Base-by-base conservation (phyloP, 2,797 vertebrate genomes). In the Amblyopsis hoosieri region DNA sequence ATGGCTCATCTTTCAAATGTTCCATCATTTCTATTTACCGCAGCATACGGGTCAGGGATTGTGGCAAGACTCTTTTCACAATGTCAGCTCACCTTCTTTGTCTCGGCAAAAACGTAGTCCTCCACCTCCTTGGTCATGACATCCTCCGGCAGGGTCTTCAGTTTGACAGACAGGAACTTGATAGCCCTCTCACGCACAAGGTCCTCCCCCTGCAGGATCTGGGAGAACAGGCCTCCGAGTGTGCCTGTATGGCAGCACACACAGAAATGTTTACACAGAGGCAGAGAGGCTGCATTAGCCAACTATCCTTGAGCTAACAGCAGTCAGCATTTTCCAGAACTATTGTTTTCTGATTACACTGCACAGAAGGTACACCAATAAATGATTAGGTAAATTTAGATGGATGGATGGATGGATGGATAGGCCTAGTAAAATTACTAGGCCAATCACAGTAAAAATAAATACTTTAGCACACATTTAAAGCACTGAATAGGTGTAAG, bases 121-220 rank as follows among this genome's bases (percentile, higher is more conserved):
- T 99, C 98, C 46, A 99, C 96, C 60, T 99, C 98, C 76, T 99
- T 99, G 31, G 95, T 97, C 94, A 98, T 91, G 42, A 96, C 92
- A 2, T 99, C 98, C 64, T 99, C 97, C 1, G 97, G 88, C 60
- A 98, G 86, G 0, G 92, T 94, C 89, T 95, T 99, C 72, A 99
- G 90, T 82, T 99, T 99, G 62, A 90, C 86, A 4, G 96, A 95
- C 23, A 99, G 94, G 72, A 99, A 99, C 86, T 97, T 99, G 73
- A 99, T 98, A 71, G 97, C 98, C 74, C 96, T 74, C 66, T 99
- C 97, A 68, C 97, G 91, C 45, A 99, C 97, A 14, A 99, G 94
- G 81, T 98, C 98, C 71, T 99, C 98, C 51, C 97, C 97, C 75
- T 99, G 97, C 79, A 99, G 94, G 87, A 99, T 97, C 67, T 99